Evolutionary conservation across 2,113 vertebrate species (phyloP).

Genomic region (Mionectes macconnelli): DNA sequence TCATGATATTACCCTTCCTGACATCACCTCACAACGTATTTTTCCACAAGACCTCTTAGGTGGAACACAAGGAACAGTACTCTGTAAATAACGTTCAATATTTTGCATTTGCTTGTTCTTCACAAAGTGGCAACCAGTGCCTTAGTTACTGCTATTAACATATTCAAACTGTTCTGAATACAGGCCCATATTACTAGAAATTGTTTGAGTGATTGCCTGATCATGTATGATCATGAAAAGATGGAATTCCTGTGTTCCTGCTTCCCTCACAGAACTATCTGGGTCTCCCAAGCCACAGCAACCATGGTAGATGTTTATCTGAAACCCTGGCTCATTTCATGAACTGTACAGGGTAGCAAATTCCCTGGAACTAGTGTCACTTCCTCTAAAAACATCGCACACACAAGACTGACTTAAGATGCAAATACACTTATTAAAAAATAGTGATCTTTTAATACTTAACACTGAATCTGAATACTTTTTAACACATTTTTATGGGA

Average conservation of each 20-base stretch:
- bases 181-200: not conserved
- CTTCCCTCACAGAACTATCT: not conserved
- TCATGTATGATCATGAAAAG: not conserved
- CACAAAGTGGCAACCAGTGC: accelerated
- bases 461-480: not conserved
- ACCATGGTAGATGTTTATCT: not conserved
- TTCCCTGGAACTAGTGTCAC: not conserved
- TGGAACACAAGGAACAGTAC: not conserved
- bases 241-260: not conserved
- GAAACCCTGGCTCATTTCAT: not conserved
- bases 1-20: not conserved
- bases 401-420: not conserved
- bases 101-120: not conserved
- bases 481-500: not conserved
- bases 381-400: not conserved
- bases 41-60: not conserved
- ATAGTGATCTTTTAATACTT: not conserved
- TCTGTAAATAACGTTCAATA: not conserved
- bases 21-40: not conserved
- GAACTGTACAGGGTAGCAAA: not conserved
- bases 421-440: not conserved
- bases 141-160: not conserved
- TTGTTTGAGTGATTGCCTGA: not conserved
- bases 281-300: not conserved
- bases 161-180: not conserved